A percentile compares a stretch with the other conserved stretches of the same genome.
Evolutionary conservation across 2,113 vertebrate species (phyloP).

Genomic region (Plecturocebus donacophilus): DNA sequence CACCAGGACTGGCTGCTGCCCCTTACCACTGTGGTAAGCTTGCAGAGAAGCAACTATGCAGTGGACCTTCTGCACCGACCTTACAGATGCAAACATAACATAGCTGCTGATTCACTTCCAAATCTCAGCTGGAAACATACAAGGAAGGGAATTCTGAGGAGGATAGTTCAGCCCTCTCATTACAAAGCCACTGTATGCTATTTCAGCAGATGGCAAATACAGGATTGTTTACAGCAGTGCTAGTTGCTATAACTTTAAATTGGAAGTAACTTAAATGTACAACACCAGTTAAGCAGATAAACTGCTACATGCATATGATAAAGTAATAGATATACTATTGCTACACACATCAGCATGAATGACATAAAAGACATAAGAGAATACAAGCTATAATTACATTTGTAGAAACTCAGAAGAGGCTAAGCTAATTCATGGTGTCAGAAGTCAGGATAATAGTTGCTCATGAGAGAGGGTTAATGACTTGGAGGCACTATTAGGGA

Average conservation of each 20-base stretch:
- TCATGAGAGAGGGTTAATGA: background rate
- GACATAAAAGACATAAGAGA: background rate
- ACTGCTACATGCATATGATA: background rate
- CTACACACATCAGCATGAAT: background rate
- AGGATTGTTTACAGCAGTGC: background rate
- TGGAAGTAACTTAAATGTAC: background rate
- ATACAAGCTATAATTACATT: background rate
- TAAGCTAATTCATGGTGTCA: background rate
- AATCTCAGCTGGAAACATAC: background rate
- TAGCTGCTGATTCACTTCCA: background rate
- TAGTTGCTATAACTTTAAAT: background rate
- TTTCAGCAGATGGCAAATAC: background rate
- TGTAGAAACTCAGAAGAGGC: background rate
- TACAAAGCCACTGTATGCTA: fast-evolving
- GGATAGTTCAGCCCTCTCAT: fast-evolving
- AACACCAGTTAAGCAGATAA: background rate
- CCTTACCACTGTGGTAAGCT: background rate
- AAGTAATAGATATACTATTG: background rate
- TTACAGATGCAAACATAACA: fast-evolving
- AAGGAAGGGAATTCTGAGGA: background rate
- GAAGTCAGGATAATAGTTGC: background rate
- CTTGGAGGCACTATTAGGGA: too few relatives aligned
- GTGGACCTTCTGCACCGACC: background rate
- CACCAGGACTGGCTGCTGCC: background rate
- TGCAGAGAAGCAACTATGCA: background rate